Evolutionary conservation across 2,113 vertebrate genomes (phyloP).

Genomic region (Campylomormyrus tamandua): DNA sequence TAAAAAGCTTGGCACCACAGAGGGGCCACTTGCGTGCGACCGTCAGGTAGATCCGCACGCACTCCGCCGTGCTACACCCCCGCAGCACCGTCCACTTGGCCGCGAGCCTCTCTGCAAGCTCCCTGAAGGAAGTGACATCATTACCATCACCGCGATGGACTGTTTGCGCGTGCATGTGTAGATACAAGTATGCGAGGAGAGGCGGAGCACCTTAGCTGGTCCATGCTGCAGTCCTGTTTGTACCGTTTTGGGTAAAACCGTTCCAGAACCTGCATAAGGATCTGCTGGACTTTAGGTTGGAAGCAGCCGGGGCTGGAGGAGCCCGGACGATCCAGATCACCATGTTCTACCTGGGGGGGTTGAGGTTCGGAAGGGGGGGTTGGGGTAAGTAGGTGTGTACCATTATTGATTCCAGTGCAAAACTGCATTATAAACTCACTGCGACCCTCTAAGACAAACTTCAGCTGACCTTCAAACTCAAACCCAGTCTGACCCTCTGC

Average conservation of each 20-base stretch:
- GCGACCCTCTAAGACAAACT: background rate
- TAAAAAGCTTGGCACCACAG: conserved; percentile 78
- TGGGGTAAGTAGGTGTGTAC: background rate
- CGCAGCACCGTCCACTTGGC: conserved; percentile 73
- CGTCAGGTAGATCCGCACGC: conserved; percentile 75
- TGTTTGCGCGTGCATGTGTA: background rate
- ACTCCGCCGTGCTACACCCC: conserved; percentile 71
- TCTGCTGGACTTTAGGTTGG: conserved; percentile 69
- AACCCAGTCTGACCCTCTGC: background rate
- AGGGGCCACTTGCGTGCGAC: conserved; percentile 81
- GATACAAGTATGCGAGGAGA: background rate
- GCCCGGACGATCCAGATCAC: conserved; percentile 66
- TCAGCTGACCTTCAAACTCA: background rate
- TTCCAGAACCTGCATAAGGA: conserved; percentile 73
- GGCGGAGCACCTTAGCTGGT: conserved; percentile 67
- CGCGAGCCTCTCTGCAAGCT: conserved; percentile 63
- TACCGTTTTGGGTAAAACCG: conserved; percentile 80
- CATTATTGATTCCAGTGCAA: background rate
- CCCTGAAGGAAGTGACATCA: conserved; percentile 47
- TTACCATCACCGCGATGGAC: background rate
- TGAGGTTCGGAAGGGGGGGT: background rate
- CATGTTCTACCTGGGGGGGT: conserved; percentile 66
- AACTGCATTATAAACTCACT: background rate
- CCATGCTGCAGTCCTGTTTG: conserved; percentile 65
- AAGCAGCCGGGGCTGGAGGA: conserved; percentile 54